Conservation (phyloP, 2,797 vertebrate species). For the Sebastes hopkinsi region DNA sequence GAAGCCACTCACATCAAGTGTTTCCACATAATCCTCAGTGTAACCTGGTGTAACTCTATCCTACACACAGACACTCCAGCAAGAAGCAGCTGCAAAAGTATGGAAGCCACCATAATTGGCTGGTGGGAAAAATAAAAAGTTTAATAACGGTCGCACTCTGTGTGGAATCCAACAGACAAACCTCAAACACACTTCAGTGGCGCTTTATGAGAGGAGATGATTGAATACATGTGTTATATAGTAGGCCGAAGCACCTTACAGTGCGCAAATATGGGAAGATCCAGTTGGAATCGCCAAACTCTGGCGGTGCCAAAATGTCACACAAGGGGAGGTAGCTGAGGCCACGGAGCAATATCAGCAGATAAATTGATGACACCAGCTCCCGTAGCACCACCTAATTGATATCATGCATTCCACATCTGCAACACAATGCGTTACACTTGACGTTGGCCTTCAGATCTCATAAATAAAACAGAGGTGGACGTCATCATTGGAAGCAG, state of each 20-base stretch:
- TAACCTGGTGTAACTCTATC: slow-evolving; percentile 25
- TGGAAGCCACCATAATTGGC: slow-evolving; percentile 16
- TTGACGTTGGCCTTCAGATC: slow-evolving; percentile 27
- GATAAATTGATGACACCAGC: slow-evolving; percentile 17
- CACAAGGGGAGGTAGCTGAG: neutral
- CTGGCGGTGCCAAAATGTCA: slow-evolving; percentile 12
- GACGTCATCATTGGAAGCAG: slow-evolving; percentile 63
- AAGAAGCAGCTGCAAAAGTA: slow-evolving; percentile 29
- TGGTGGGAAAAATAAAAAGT: slow-evolving; percentile 12
- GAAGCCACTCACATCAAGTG: slow-evolving; percentile 16
- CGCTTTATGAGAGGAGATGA: slow-evolving; percentile 19
- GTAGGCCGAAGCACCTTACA: slow-evolving; percentile 10
- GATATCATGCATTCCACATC: slow-evolving; percentile 45
- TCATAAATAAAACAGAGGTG: slow-evolving; percentile 65
- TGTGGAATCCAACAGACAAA: slow-evolving; percentile 14
- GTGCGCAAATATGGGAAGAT: neutral
- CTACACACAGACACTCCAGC: neutral
- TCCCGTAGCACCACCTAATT: slow-evolving; percentile 35
- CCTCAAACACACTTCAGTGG: slow-evolving; percentile 21
- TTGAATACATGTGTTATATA: slow-evolving; percentile 22
- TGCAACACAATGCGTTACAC: slow-evolving; percentile 47
- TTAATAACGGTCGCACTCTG: neutral
- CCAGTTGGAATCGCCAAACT: neutral
- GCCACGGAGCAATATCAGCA: neutral
- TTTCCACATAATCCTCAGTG: slow-evolving; percentile 29